Conservation (phyloP, 2,797 vertebrate genomes). For the Sebastes aleutianus region DNA sequence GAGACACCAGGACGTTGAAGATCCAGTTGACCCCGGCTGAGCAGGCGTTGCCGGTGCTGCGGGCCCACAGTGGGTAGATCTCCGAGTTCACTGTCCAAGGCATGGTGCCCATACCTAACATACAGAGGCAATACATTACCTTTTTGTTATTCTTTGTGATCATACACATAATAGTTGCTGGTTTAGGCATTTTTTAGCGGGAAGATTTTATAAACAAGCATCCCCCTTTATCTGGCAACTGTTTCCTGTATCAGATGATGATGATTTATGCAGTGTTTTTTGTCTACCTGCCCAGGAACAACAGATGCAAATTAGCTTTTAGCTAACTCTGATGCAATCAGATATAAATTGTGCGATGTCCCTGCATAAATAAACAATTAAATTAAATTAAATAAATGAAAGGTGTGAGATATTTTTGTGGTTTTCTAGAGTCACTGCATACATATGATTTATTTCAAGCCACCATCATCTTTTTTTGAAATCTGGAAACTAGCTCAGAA, state of each 20-base stretch:
- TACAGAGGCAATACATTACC: not conserved
- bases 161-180: not conserved
- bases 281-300: no score
- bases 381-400: not conserved
- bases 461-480: not conserved
- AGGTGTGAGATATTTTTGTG: not conserved
- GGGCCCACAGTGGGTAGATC: slow-evolving; percentile 97
- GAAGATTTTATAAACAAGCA: not conserved
- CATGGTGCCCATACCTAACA: slow-evolving; percentile 96
- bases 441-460: not conserved
- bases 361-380: no score
- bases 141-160: not conserved
- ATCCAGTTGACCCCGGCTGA: slow-evolving; percentile 96
- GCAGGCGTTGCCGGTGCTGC: slow-evolving; percentile 96
- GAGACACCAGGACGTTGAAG: slow-evolving; percentile 94
- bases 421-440: not conserved
- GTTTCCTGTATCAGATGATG: not conserved
- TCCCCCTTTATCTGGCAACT: not conserved
- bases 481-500: not conserved
- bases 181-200: not conserved
- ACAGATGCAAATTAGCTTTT: no score
- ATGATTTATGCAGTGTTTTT: no score
- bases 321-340: no score
- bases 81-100: slow-evolving; percentile 99
- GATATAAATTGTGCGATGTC: no score